Evolutionary conservation across 2,113 vertebrate genomes (phyloP), one percentile per base, ranked within the genome.

Genomic region (Haplochromis burtoni): DNA sequence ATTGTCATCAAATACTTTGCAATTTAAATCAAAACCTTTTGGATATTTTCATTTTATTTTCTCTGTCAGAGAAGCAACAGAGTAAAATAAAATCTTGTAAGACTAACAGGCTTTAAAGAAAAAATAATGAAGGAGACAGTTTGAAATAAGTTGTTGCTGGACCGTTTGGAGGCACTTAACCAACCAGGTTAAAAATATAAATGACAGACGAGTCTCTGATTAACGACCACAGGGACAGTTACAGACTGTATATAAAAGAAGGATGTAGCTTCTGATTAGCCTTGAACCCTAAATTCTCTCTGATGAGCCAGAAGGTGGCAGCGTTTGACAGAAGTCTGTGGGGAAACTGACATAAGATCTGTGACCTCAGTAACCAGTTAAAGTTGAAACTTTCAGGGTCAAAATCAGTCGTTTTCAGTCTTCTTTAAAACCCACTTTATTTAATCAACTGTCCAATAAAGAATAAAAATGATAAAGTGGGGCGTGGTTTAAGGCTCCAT

Each of bases 151-250:
- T 31, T 31, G 53, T 42, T 33, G 7, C 9, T 11, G 35, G 45
- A 81, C 7, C 11, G 29, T 79, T 5, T 11, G 49, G 90, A 93
- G 92, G 92, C 92, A 93, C 94, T 92, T 89, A 49, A 92, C 61
- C 88, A 81, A 84, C 35, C 79, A 83, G 57, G 83, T 29, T n/a
- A 19, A 31, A 73, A 68, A 81, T 42, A n/a, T 59, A 29, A 29
- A 45, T 19, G 12, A 45, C 21, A 31, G 40, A 38, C 31, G 35
- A n/a, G 61, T 66, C 31, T 66, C 61, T 38, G 19, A 68, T 40
- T 40, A 68, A 54, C 11, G 9, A 68, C 19, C 63, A 68, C 11
- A 68, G 63, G 63, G 16, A 66, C 61, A 63, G 59, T 35, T 33
- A 33, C 59, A 66, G 61, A 66, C 61, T 68, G 63, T 40, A 21